Base-by-base conservation (phyloP, 2,888 invertebrate genomes). In the Conchocele bisecta region DNA sequence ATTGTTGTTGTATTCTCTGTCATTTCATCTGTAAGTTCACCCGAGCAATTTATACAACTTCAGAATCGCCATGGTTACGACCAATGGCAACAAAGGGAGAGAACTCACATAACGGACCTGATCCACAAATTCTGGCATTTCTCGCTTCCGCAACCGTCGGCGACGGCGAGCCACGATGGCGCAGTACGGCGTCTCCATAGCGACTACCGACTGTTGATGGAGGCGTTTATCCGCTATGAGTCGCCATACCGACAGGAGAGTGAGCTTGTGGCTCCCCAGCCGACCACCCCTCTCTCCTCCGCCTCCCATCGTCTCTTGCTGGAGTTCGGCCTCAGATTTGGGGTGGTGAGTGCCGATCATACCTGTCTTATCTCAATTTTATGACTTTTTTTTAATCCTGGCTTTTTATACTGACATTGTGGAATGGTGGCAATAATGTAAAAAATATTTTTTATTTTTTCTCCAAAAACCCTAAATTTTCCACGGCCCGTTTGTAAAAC, bases 251-350 rank as follows among this genome's bases (percentile, higher is more conserved):
- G 83, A 42, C 69, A 70, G 13, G 81, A 78, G 46, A 75, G 69
- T 46, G 81, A 79, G 41, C 71, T 82, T 26, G 61, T 67, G 1
- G 71, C 71, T 20, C 74, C 79, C 13, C 66, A 72, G 20, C 74
- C 81, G n/a, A 73, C 75, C 11, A 76, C 71, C 20, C 81, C 81
- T 0, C 68, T 87, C 56, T 87, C 88, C 0, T 83, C 86, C 17
- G 86, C 86, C 11, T 85, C 87, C 5, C 57, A 80, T 3, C 68
- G 87, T 29, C 82, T 88, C n/a, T 82, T 88, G 22, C 79, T 72
- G 57, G 88, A 88, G 51, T 88, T 87, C 79, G 86, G 85, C 7
- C 78, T 88, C 17, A 64, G 88, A 80, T 88, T 86, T 71, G 88
- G 88, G 20, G 81, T 88, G 59, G 88, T 88, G 71, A 82, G 86